Evolutionary conservation across 2,888 invertebrate genomes (phyloP), one percentile per base, ranked within the genome.

Genomic region (Iselma pallidipennis): DNA sequence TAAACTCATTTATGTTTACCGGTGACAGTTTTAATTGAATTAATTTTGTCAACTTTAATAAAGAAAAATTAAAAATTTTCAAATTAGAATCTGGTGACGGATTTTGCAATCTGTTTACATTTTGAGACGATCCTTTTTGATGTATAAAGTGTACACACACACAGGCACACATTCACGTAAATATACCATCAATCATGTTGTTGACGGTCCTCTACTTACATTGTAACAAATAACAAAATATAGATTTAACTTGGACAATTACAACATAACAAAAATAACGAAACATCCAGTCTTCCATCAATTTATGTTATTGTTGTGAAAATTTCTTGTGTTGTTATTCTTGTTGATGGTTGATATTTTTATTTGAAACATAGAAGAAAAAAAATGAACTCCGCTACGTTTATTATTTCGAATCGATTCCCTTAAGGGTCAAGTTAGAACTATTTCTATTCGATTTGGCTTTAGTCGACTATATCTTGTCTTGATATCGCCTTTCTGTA

Each of bases 401-500:
- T 37, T 37, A 37, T 37, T 37, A 37, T 37, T 37, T 37, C 42
- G 16, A 37, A n/a, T n/a, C 42, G 6, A 37, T 14, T 37, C 42
- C 16, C 42, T 16, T 16, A 37, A 37, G 42, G 16, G 42, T 14
- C n/a, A 16, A 37, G n/a, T n/a, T n/a, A n/a, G n/a, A n/a, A 37
- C 4, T 37, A 37, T 37, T 37, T 16, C 42, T 4, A 4, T 37
- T 37, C 42, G 42, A 37, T 37, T 16, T 16, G n/a, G n/a, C n/a
- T n/a, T n/a, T n/a, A n/a, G n/a, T n/a, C n/a, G n/a, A n/a, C n/a
- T 25, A 6, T 25, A 25, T 25, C 25, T 25, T 25, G 6, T 21
- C n/a, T 14, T 9, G 48, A 7, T 14, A 45, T 45, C 48, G 49
- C n/a, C 23, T 49, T 29, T 19, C 48, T 57, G 51, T 63, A 59